Base-by-base conservation (phyloP, 2,888 invertebrate species). In the Pomacea canaliculata region DNA sequence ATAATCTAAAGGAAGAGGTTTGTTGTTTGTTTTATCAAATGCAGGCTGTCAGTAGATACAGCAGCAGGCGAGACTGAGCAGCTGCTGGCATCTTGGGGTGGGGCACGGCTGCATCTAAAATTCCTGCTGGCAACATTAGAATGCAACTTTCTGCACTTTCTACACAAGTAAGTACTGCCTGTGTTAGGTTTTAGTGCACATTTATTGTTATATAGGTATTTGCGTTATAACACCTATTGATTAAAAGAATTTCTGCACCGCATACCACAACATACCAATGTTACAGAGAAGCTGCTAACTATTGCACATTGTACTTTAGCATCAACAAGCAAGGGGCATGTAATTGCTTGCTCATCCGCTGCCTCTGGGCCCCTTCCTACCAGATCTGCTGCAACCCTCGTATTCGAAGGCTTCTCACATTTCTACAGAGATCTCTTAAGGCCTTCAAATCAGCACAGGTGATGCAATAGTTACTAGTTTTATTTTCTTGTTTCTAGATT, bases 341-440 rank as follows among this genome's bases (percentile, higher is more conserved):
- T 66, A 72, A 66, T n/a, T 79, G 81, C 70, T 71, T 87, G 80
- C 23, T 86, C 23, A 69, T 83, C 27, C 77, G 82, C 70, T 80
- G 84, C 68, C 70, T 87, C 49, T 87, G 87, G 87, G 78, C 81
- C 5, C 77, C 81, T 18, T 76, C 81, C 5, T 82, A 81, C 59
- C 81, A 82, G 49, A 71, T 84, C 51, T 79, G 76, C 48, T 73
- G 83, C 62, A 84, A 84, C 73, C 72, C 75, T 63, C 77, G 77
- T 63, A 83, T 82, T 71, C 73, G 78, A 46, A 79, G 84, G 51
- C 77, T 86, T 1, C 60, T 86, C 10, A 72, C 76, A n/a, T 65
- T 80, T n/a, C 78, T 83, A 37, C 78, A 76, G 65, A 76, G 76
- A 19, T 76, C 74, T 69, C 62, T 80, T 7, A 70, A 70, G 23